Percentiles rank a stretch among this genome's conserved stretches.
phyloP scores from a whole-genome alignment of 2,888 invertebrate genomes.

The Augochlorella aurata region DNA sequence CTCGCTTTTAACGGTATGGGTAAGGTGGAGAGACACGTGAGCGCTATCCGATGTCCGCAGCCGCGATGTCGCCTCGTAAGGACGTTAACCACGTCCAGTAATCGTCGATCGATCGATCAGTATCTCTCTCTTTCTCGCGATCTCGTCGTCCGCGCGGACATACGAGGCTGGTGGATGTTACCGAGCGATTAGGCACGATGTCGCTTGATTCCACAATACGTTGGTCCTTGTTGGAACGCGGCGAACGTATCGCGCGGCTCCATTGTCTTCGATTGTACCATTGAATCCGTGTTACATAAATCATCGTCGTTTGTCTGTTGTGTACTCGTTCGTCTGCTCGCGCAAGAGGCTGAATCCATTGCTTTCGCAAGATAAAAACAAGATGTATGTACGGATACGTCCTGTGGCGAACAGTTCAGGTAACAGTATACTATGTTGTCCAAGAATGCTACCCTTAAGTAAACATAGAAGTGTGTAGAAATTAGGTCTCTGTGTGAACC shows the following conservation, averaged over 20 bases:
- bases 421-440: conserved; percentile 2
- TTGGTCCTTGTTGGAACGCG: conserved; percentile 4
- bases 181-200: conserved; percentile 7
- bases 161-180: conserved; percentile 35
- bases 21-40: conserved; percentile 69
- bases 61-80: conserved; percentile 60
- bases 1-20: conserved; percentile 68
- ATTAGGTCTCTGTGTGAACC: conserved; percentile 3
- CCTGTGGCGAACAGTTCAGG: neutral
- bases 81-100: conserved; percentile 43
- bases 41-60: conserved; percentile 70
- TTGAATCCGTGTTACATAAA: neutral
- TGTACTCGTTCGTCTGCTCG: conserved; percentile 13
- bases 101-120: conserved; percentile 69
- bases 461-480: conserved; percentile 7
- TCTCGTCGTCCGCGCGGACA: conserved; percentile 30
- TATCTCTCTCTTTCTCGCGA: conserved; percentile 68
- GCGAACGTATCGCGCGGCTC: neutral
- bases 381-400: neutral
- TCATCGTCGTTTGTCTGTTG: conserved; percentile 2
- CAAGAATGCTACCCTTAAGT: neutral
- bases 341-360: conserved; percentile 11
- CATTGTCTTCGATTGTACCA: conserved; percentile 6
- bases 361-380: neutral
- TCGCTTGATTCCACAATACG: neutral